phyloP scores from a whole-genome alignment of 2,797 vertebrate species.

The Rhodeus uyekii region DNA sequence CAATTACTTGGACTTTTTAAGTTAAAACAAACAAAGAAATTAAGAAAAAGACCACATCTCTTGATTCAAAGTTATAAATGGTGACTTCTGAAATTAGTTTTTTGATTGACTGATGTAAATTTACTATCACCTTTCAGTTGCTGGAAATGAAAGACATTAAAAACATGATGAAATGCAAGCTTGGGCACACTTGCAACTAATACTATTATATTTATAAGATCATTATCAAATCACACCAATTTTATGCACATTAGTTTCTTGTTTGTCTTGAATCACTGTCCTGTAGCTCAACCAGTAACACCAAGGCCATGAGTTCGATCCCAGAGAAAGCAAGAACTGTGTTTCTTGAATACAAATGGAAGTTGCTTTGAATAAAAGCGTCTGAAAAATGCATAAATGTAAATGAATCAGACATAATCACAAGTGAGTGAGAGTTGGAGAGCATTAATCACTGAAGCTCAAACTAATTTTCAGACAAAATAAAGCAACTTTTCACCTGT shows the following conservation, averaged over 20 bases:
- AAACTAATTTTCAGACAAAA: not conserved
- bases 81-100: not conserved
- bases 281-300: no score
- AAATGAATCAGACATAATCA: no score
- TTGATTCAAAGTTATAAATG: not conserved
- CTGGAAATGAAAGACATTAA: not conserved
- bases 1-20: not conserved
- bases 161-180: not conserved
- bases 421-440: no score
- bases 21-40: constrained; percentile 8
- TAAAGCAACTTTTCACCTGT: not conserved
- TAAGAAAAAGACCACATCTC: not conserved
- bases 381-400: no score
- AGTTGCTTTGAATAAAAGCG: no score
- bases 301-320: no score
- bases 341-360: no score
- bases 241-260: not conserved
- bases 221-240: not conserved
- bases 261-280: no score
- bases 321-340: no score
- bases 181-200: not conserved
- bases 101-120: not conserved
- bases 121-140: not conserved
- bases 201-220: not conserved
- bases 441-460: not conserved